Percentiles rank a stretch among this genome's conserved stretches.
These are phyloP conservation scores for Erpornis zantholeuca DNA, from an alignment of 2,113 vertebrate genomes.

Conservation along the genomic window DNA sequence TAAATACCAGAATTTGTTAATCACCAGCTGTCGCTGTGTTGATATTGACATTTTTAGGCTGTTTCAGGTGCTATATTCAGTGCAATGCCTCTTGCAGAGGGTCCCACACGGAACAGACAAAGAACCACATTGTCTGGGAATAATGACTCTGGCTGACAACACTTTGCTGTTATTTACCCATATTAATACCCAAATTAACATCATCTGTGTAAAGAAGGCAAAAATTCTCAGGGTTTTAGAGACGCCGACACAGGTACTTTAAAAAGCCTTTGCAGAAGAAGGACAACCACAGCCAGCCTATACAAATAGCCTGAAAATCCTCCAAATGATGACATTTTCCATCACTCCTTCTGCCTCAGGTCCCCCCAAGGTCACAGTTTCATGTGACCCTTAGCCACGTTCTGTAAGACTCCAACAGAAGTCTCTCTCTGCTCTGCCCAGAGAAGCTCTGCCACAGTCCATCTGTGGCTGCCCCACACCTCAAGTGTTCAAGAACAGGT, in stretches of 20 bases:
- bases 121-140: not conserved
- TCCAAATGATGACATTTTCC: not conserved
- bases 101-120: not conserved
- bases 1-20: not conserved
- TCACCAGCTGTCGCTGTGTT: not conserved
- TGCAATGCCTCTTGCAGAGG: rapidly evolving
- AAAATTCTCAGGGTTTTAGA: not conserved
- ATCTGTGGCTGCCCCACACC: not conserved
- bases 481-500: not conserved
- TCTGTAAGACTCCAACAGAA: not conserved
- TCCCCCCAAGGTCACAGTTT: not conserved
- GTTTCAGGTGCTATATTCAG: not conserved
- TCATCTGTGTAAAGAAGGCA: not conserved
- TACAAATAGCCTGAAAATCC: not conserved
- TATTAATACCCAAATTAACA: not conserved
- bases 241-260: not conserved
- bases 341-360: not conserved
- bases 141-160: not conserved
- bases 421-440: not conserved
- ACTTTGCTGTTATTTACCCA: not conserved
- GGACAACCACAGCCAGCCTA: not conserved
- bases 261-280: not conserved
- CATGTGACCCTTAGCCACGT: too few species aligned
- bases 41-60: not conserved
- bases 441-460: not conserved